These are phyloP conservation scores for Cepaea hortensis DNA, from an alignment of 2,888 invertebrate genomes.

Conservation along the genomic window DNA sequence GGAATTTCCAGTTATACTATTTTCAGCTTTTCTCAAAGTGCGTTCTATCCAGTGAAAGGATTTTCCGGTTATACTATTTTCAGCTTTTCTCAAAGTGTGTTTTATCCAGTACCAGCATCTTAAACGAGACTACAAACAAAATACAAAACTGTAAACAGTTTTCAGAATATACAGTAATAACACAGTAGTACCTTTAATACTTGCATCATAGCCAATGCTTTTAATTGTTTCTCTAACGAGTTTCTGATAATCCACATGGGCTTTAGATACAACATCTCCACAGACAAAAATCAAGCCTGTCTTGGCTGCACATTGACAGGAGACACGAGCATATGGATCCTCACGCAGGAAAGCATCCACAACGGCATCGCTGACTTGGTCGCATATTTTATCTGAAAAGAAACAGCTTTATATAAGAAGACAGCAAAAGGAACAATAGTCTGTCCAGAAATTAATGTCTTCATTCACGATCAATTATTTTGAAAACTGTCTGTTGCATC, in stretches of 20 bases:
- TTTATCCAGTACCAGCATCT: no score
- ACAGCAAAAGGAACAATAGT: no score
- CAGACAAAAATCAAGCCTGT: constrained; percentile 98
- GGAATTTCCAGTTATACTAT: no score
- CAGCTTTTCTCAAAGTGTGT: no score
- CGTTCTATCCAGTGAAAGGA: no score
- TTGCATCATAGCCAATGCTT: constrained; percentile 95
- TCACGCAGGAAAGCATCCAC: constrained; percentile 87
- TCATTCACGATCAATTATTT: no score
- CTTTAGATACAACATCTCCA: constrained; percentile 98
- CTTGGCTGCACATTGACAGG: constrained; percentile 98
- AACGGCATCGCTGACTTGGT: constrained; percentile 78
- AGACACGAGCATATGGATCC: constrained; percentile 96
- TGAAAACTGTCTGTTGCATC: no score
- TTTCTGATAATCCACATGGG: constrained; percentile 96
- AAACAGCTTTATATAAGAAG: not conserved
- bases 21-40: no score
- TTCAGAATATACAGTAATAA: not conserved
- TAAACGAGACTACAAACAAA: no score
- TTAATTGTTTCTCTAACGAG: constrained; percentile 96
- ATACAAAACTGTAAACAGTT: not conserved
- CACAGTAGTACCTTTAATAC: constrained; percentile 59
- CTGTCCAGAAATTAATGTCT: no score
- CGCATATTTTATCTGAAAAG: constrained; percentile 77
- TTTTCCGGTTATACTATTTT: no score